Percentiles rank a stretch among this genome's conserved stretches.
These are phyloP conservation scores for Acrossocheilus fasciatus DNA, from an alignment of 2,797 vertebrate genomes.

Conservation along the genomic window DNA sequence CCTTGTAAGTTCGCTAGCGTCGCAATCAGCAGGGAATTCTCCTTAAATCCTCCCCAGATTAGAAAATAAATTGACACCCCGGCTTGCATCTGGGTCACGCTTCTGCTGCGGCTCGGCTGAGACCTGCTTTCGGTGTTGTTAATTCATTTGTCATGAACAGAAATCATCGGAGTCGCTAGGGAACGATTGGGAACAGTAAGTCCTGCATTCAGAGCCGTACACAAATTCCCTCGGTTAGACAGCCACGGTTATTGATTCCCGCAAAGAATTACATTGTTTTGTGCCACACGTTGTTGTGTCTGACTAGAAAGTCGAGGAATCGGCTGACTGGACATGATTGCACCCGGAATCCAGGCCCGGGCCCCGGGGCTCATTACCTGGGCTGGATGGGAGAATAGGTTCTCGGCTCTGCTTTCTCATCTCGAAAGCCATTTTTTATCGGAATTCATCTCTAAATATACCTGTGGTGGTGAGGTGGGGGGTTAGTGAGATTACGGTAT, in stretches of 20 bases:
- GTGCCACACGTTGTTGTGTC: conserved; percentile 13
- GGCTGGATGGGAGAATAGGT: conserved; percentile 28
- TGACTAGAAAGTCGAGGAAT: conserved; percentile 36
- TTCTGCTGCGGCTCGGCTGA: conserved; percentile 66
- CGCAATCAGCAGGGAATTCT: conserved; percentile 74
- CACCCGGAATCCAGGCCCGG: conserved; percentile 6
- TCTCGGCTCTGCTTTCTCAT: conserved; percentile 46
- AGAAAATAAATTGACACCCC: conserved; percentile 79
- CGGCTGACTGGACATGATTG: conserved; percentile 36
- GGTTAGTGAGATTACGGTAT: conserved; percentile 56
- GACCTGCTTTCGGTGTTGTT: conserved; percentile 72
- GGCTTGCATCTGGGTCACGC: conserved; percentile 77
- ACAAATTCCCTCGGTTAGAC: conserved; percentile 42
- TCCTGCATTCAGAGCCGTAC: conserved; percentile 54
- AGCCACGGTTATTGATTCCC: conserved; percentile 55
- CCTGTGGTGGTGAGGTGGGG: conserved; percentile 33
- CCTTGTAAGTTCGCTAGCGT: conserved; percentile 68
- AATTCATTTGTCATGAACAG: conserved; percentile 66
- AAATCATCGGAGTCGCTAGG: conserved; percentile 54
- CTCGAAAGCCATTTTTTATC: conserved; percentile 44
- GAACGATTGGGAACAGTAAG: conserved; percentile 55
- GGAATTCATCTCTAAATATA: conserved; percentile 55
- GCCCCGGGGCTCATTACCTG: conserved; percentile 47
- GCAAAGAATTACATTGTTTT: conserved; percentile 56
- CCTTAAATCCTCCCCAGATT: conserved; percentile 76